Percentiles rank a stretch among this genome's conserved stretches.
Evolutionary conservation across 2,113 vertebrate genomes (phyloP).

Genomic region (Ophthalmotilapia sp.): DNA sequence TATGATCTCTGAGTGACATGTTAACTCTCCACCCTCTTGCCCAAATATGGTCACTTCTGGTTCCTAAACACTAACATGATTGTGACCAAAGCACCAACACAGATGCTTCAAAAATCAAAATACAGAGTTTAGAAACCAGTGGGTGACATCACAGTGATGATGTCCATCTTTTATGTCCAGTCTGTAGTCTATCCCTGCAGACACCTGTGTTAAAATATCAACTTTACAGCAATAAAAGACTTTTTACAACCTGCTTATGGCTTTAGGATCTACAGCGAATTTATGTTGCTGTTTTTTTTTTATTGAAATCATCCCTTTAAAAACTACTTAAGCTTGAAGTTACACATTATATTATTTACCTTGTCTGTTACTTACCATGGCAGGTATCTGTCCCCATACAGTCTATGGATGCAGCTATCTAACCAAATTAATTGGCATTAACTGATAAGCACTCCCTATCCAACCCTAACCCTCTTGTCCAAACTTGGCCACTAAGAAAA

Average conservation of each 20-base stretch:
- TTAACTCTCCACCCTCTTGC: neutral
- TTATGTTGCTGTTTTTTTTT: neutral
- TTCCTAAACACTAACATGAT: neutral
- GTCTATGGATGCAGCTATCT: neutral
- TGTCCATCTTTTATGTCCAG: neutral
- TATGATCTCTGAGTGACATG: neutral
- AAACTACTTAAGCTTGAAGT: neutral
- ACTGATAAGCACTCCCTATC: neutral
- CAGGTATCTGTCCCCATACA: neutral
- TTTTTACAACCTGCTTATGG: neutral
- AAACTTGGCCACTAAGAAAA: neutral
- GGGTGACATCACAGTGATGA: neutral
- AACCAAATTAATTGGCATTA: neutral
- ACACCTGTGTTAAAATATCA: accelerated
- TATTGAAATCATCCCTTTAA: neutral
- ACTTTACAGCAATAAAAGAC: accelerated
- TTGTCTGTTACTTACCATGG: neutral
- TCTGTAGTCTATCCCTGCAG: neutral
- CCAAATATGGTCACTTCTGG: neutral
- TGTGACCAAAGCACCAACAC: neutral
- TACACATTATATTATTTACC: neutral
- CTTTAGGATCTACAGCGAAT: neutral
- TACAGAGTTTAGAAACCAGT: neutral
- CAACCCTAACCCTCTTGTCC: neutral
- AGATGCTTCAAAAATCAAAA: neutral